A percentile compares a stretch with the other conserved stretches of the same genome.
phyloP scores from a whole-genome alignment of 2,113 vertebrate species.

The Pteronura brasiliensis region DNA sequence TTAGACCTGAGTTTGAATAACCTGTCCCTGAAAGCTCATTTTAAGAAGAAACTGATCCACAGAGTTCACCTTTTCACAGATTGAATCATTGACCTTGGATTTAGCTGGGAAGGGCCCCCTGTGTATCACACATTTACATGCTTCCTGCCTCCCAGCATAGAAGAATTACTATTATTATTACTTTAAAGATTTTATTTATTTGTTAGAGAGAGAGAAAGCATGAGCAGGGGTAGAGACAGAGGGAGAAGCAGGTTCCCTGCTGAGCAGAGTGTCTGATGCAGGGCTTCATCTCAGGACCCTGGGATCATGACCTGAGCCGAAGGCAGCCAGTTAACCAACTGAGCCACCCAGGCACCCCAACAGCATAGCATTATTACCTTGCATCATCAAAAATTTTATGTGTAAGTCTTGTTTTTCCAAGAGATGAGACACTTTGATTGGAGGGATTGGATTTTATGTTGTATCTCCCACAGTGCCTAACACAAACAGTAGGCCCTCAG shows the following conservation, averaged over 20 bases:
- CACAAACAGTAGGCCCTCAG: not conserved
- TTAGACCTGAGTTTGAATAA: slow-evolving; percentile 1
- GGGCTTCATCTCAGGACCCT: not conserved
- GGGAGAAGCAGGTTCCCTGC: not conserved
- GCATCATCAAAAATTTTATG: not conserved
- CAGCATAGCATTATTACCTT: not conserved
- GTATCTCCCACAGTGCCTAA: not conserved
- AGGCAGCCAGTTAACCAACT: not conserved
- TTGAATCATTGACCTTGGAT: slow-evolving; percentile 16
- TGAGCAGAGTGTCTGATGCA: too few relatives aligned
- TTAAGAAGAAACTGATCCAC: not conserved
- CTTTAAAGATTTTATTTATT: not conserved
- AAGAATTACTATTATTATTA: not conserved
- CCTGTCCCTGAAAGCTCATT: not conserved
- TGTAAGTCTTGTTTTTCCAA: not conserved
- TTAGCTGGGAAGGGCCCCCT: not conserved
- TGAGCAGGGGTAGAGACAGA: not conserved
- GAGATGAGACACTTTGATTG: not conserved
- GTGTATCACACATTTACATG: not conserved
- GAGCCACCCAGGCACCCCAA: not conserved
- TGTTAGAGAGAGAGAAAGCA: too few relatives aligned
- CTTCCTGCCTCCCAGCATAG: not conserved
- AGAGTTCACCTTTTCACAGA: not conserved
- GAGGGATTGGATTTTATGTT: not conserved
- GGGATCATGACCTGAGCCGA: not conserved